These are phyloP conservation scores for Sabatieria punctata DNA, from an alignment of 2,888 invertebrate genomes.

Conservation along the genomic window DNA sequence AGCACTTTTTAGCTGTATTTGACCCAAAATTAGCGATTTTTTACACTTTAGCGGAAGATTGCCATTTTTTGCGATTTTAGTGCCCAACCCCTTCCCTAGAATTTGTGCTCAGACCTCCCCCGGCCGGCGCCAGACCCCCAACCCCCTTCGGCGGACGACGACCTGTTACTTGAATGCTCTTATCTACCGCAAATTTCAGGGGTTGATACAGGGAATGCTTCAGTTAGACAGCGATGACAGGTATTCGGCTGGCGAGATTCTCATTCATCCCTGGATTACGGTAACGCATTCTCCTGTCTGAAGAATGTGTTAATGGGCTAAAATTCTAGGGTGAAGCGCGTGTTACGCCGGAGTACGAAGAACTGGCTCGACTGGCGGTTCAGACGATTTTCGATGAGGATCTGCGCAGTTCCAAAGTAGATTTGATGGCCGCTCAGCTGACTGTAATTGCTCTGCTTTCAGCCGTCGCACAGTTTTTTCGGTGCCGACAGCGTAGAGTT, in stretches of 20 bases:
- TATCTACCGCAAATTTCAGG: no score
- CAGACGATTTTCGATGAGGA: background rate
- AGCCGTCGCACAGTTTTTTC: conserved; percentile 5
- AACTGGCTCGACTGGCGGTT: background rate
- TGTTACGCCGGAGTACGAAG: conserved; percentile 4
- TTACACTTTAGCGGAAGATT: no score
- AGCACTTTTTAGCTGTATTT: no score
- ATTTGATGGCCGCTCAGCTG: background rate
- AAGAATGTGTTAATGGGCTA: background rate
- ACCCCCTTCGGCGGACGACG: no score
- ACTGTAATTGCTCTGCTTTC: background rate
- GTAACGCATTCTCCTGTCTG: no score
- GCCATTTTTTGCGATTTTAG: no score
- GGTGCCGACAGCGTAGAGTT: conserved; percentile 14
- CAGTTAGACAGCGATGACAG: conserved; percentile 70
- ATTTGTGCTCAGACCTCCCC: no score
- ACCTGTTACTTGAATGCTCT: no score
- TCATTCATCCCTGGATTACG: conserved; percentile 70
- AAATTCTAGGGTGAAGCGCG: conserved; percentile 6
- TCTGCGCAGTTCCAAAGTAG: background rate
- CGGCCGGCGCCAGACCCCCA: no score
- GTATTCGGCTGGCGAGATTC: conserved; percentile 75
- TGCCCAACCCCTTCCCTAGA: no score
- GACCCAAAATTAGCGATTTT: no score
- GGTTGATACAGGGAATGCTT: conserved; percentile 70